These are phyloP conservation scores for Pangasius mekongensis DNA, from an alignment of 2,797 vertebrate species.

Conservation along the genomic window DNA sequence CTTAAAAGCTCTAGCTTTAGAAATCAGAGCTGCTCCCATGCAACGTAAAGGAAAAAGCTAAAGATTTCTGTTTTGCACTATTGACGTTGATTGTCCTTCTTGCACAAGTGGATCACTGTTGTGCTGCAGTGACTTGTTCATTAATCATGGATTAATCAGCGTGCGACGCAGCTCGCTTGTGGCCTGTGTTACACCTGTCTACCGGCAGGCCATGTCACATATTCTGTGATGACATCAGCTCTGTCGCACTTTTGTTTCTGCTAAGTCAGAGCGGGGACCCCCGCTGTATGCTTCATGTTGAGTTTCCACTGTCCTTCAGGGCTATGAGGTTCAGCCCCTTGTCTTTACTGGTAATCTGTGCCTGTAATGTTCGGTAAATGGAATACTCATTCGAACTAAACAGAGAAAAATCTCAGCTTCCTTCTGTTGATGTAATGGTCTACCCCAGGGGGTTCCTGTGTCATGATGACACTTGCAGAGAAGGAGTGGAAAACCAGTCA, in stretches of 20 bases:
- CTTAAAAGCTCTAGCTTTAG: not conserved
- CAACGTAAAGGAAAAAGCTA: not conserved
- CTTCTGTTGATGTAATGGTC: slow-evolving; percentile 33
- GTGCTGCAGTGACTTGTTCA: not conserved
- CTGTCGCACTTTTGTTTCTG: slow-evolving; percentile 24
- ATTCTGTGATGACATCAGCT: slow-evolving; percentile 3
- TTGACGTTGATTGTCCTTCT: not conserved
- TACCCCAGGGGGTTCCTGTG: slow-evolving; percentile 42
- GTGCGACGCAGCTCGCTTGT: not conserved
- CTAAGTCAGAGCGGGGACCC: slow-evolving; percentile 50
- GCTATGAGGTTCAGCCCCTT: slow-evolving; percentile 44
- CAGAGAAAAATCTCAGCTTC: slow-evolving; percentile 23
- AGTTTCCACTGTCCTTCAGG: slow-evolving; percentile 46
- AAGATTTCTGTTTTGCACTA: not conserved
- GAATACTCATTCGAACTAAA: slow-evolving; percentile 37
- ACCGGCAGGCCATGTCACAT: slow-evolving; percentile 1
- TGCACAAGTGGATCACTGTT: not conserved
- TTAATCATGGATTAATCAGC: not conserved
- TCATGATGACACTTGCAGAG: slow-evolving; percentile 21
- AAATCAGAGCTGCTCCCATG: not conserved
- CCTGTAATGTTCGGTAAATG: slow-evolving; percentile 51
- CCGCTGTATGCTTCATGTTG: slow-evolving; percentile 47
- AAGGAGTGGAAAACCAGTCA: slow-evolving; percentile 40
- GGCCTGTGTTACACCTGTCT: not conserved
- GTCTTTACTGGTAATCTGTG: slow-evolving; percentile 53